phyloP scores from a whole-genome alignment of 2,113 vertebrate species.

The Rhea pennata region DNA sequence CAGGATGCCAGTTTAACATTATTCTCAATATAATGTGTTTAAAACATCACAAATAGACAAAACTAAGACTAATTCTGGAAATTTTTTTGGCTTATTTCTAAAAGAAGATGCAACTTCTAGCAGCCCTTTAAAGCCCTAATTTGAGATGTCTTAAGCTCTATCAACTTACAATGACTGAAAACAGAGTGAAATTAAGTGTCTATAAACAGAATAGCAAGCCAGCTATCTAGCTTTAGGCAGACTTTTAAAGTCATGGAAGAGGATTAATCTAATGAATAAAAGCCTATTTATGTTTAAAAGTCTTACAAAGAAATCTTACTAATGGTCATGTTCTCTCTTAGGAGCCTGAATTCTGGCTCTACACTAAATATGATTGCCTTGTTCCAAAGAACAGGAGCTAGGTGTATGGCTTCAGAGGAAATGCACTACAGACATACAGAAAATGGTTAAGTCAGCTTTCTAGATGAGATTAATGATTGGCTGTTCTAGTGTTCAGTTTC shows the following conservation, averaged over 20 bases:
- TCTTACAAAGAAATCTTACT: not conserved
- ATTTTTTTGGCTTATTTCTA: not conserved
- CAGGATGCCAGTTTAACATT: constrained; percentile 43
- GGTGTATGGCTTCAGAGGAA: not conserved
- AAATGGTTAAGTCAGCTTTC: not conserved
- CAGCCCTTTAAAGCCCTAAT: not conserved
- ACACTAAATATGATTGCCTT: not conserved
- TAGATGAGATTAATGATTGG: not conserved
- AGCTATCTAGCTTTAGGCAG: constrained; percentile 13
- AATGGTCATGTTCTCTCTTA: not conserved
- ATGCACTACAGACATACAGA: not conserved
- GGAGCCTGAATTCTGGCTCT: not conserved
- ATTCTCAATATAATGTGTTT: constrained; percentile 23
- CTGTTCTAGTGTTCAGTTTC: not conserved
- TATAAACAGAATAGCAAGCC: not conserved
- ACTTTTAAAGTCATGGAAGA: constrained; percentile 11
- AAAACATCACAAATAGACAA: not conserved
- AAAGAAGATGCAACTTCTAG: not conserved
- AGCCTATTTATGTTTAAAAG: not conserved
- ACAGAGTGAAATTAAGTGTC: not conserved
- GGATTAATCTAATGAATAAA: constrained; percentile 30
- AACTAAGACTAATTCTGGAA: not conserved
- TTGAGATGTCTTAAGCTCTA: not conserved
- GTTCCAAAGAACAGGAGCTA: not conserved
- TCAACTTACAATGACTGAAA: constrained; percentile 22